A percentile compares a stretch with the other conserved stretches of the same genome.
These are phyloP conservation scores for Peromyscus eremicus DNA, from an alignment of 2,797 vertebrate species.

Conservation along the genomic window DNA sequence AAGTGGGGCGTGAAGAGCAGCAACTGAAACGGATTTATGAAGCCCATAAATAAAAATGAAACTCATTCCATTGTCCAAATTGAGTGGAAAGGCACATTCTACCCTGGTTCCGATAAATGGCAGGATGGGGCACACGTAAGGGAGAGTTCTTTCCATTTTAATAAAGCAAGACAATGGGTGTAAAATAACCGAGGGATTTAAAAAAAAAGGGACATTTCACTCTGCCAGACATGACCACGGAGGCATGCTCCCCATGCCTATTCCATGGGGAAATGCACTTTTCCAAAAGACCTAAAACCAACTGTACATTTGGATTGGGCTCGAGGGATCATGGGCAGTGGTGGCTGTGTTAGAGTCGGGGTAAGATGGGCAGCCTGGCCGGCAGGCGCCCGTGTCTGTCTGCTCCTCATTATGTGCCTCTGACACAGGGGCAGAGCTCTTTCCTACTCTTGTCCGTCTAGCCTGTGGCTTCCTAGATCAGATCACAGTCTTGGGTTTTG, in stretches of 20 bases:
- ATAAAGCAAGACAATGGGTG: conserved; percentile 68
- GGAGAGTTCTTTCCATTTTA: conserved; percentile 78
- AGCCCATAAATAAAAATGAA: conserved; percentile 85
- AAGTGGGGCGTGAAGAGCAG: conserved; percentile 83
- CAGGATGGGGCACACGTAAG: conserved; percentile 48
- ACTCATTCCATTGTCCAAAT: conserved; percentile 80
- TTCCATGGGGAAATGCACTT: neutral
- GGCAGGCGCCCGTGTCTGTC: fast-evolving
- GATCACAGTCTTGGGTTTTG: neutral
- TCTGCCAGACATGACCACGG: conserved; percentile 57
- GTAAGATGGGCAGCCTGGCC: neutral
- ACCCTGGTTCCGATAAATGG: conserved; percentile 70
- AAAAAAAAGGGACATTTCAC: conserved; percentile 22
- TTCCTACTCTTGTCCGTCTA: neutral
- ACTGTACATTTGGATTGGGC: neutral
- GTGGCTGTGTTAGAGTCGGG: too few relatives aligned
- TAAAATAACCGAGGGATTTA: conserved; percentile 46
- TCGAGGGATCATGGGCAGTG: neutral
- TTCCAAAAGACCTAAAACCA: neutral
- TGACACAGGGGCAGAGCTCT: fast-evolving
- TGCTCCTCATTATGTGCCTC: neutral
- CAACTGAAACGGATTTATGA: conserved; percentile 81
- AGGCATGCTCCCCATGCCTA: neutral
- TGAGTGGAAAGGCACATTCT: conserved; percentile 77
- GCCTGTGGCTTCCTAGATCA: neutral